A percentile compares a stretch with the other conserved stretches of the same genome.
Conservation (phyloP, 2,113 vertebrate species). For the Plotosus lineatus region DNA sequence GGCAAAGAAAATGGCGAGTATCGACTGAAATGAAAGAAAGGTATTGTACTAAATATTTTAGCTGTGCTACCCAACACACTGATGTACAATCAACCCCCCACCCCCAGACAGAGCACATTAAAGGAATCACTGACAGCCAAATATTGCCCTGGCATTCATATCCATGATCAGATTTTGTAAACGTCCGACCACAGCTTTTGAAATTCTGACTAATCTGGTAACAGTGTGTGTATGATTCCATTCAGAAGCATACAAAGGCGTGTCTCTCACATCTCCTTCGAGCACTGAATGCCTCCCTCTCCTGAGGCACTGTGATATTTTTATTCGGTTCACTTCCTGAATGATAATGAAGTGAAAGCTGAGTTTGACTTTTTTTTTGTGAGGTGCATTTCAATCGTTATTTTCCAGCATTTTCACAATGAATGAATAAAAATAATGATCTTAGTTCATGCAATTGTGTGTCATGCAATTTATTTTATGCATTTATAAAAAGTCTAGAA, state of each 20-base stretch:
- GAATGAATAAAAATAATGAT: no score
- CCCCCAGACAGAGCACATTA: no score
- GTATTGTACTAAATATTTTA: no score
- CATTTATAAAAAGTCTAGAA: not conserved
- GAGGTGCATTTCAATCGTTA: not conserved
- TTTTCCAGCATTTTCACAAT: not conserved
- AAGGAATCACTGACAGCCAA: no score
- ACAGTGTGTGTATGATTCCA: not conserved
- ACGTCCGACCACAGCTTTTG: no score
- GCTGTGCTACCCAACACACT: no score
- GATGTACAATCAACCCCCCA: no score
- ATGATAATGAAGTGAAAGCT: slow-evolving; percentile 34
- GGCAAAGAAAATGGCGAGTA: no score
- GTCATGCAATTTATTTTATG: not conserved
- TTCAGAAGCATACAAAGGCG: not conserved
- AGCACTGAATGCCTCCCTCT: not conserved
- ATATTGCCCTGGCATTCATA: no score
- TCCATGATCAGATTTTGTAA: no score
- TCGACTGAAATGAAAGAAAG: no score
- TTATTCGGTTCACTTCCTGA: slow-evolving; percentile 27
- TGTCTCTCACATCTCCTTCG: not conserved
- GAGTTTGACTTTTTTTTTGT: not conserved
- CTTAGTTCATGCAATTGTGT: not conserved
- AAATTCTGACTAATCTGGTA: not conserved
- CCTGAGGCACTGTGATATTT: slow-evolving; percentile 34